Base-by-base conservation (phyloP, 2,888 invertebrate genomes). In the Helleia helle region DNA sequence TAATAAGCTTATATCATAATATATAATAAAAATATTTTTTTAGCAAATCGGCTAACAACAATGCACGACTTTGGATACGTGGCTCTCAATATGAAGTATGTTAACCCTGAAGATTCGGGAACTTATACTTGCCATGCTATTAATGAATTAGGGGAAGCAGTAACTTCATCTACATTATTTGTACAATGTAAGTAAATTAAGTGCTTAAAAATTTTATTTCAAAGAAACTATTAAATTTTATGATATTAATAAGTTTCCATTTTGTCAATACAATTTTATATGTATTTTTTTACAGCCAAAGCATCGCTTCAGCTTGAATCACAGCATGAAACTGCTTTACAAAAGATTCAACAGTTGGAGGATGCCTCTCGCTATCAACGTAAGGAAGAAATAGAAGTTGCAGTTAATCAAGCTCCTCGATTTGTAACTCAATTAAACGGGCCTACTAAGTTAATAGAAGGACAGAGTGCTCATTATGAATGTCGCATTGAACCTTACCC, bases 11-110 rank as follows among this genome's bases (percentile, higher is more conserved):
- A n/a, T n/a, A n/a, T n/a, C n/a, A n/a, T n/a, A n/a, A n/a, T n/a
- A n/a, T n/a, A n/a, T n/a, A n/a, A n/a, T n/a, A n/a, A n/a, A n/a
- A n/a, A n/a, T n/a, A n/a, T n/a, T n/a, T 28, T 41, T 71, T 42
- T 51, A 92, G 92, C 95, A n/a, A 95, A 95, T 65, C 93, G 95
- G 45, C 87, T 94, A 18, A 94, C 94, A 29, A 96, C 97, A 6
- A 95, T 97, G 92, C 96, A 98, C 66, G 99, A 99, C 71, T 98
- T 99, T 69, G 99, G 99, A 36, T 98, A 97, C 69, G 98, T 98
- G 15, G 96, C 97, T 26, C 85, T 96, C 11, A 96, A 96, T 59
- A 93, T 96, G 93, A 95, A 95, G 67, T 95, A 95, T 58, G 95
- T 95, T 0, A 94, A 94, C 64, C 96, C 97, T 13, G 96, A 96